Evolutionary conservation across 1,140 invertebrate species (phyloP), one percentile per base, ranked within the genome.

Genomic region (Potamilus streckersoni): DNA sequence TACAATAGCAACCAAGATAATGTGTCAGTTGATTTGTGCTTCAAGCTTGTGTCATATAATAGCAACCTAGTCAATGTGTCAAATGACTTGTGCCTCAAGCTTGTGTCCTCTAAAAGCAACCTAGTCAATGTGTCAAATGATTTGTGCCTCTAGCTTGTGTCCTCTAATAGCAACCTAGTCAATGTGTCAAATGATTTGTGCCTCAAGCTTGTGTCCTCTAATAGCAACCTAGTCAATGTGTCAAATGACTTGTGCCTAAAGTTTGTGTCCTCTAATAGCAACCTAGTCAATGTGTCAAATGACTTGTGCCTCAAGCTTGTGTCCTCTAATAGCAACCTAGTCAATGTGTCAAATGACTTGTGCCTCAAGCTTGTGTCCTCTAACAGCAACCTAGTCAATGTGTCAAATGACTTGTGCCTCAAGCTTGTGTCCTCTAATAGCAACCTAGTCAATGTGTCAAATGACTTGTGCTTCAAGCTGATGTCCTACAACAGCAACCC

Each of bases 281-380:
- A 27, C 27, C 27, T 2, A 27, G 27, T 2, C 27, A 27, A 27
- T 27, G 27, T 27, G 27, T 27, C 27, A 2, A 2, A 2, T 27
- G 27, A 27, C 62, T 72, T 77, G 57, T 77, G 75, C 23, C 23
- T 60, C 5, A 77, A 77, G 23, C 70, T 77, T 15, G 72, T 60
- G 68, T 77, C 75, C n/a, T n/a, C n/a, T n/a, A 23, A 23, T 2
- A 23, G 27, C 27, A 31, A 31, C 27, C 27, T n/a, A n/a, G n/a
- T n/a, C 27, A 31, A 4, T 31, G 27, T 8, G 38, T 49, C 38
- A 49, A n/a, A 27, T 27, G 27, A 27, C 62, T 72, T 77, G 57
- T 77, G 69, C 23, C 23, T 60, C 13, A 77, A 77, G 55, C 70
- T 77, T 15, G 72, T 60, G 68, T 77, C 75, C 70, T 71, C 31